Percentiles rank a stretch among this genome's conserved stretches.
Evolutionary conservation across 2,113 vertebrate genomes (phyloP).

Genomic region (Hemiprocne comata): DNA sequence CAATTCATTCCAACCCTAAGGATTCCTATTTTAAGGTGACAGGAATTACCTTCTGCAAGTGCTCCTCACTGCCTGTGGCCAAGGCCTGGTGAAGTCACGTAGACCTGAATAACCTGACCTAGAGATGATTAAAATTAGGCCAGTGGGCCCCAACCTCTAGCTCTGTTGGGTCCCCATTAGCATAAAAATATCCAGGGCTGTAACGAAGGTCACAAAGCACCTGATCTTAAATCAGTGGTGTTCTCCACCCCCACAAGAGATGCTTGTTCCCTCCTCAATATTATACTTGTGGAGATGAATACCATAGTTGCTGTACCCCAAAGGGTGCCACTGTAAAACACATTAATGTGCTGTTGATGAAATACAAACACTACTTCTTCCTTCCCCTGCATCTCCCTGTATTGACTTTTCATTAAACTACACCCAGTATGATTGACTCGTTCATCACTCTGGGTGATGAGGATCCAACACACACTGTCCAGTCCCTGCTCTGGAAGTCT

Average conservation of each 20-base stretch:
- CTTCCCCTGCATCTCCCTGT: not conserved
- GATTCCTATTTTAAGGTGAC: not conserved
- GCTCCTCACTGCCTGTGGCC: not conserved
- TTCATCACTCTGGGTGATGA: not conserved
- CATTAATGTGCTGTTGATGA: not conserved
- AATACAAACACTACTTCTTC: not conserved
- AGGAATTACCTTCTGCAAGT: not conserved
- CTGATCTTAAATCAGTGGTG: not conserved
- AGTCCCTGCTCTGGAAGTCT: not conserved
- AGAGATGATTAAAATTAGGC: not conserved
- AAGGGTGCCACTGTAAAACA: not conserved
- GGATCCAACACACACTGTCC: not conserved
- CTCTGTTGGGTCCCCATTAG: not conserved
- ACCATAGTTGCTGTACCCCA: not conserved
- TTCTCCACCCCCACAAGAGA: not conserved
- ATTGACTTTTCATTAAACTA: not conserved
- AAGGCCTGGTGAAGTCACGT: not conserved
- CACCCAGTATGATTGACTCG: not conserved
- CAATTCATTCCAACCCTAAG: not conserved
- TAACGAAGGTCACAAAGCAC: not conserved
- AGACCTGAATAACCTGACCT: not conserved
- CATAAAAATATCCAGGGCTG: not conserved
- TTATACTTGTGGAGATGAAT: not conserved
- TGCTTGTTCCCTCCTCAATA: not conserved
- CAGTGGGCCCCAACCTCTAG: not conserved